Conservation (phyloP, 2,113 vertebrate genomes). For the Reinhardtius hippoglossoides region DNA sequence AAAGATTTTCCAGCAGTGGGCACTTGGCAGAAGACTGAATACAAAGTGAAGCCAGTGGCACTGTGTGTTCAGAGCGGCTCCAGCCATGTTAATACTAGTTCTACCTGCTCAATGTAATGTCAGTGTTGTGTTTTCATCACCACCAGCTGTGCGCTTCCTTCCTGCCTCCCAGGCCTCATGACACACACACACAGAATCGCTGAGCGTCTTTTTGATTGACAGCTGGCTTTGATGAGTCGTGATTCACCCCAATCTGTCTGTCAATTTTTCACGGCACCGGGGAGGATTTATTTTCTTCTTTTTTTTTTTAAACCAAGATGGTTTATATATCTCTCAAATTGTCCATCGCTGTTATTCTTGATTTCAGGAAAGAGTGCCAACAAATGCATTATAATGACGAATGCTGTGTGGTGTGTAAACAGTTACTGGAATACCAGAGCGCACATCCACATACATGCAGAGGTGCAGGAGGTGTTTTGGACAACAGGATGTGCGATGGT, state of each 20-base stretch:
- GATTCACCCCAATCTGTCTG: conserved; percentile 59
- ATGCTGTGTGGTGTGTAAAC: conserved; percentile 60
- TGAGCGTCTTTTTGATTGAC: conserved; percentile 59
- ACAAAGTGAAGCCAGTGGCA: not conserved
- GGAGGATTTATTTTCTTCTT: conserved; percentile 9
- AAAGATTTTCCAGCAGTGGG: not conserved
- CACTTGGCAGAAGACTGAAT: not conserved
- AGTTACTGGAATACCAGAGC: conserved; percentile 50
- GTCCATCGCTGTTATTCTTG: conserved; percentile 30
- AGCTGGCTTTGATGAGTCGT: conserved; percentile 68
- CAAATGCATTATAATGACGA: conserved; percentile 58
- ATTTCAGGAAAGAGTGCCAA: conserved; percentile 45
- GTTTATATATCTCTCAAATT: conserved; percentile 49
- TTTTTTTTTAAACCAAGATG: conserved; percentile 1
- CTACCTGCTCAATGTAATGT: conserved; percentile 57
- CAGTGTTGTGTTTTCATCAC: conserved; percentile 60
- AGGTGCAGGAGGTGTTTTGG: conserved; percentile 60
- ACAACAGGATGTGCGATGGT: conserved; percentile 75
- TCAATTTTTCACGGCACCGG: conserved; percentile 52
- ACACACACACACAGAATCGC: conserved; percentile 41
- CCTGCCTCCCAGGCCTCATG: conserved; percentile 60
- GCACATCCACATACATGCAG: conserved; percentile 38
- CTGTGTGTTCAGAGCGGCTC: conserved; percentile 2
- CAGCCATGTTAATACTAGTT: conserved; percentile 62
- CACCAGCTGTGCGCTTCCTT: conserved; percentile 77